Evolutionary conservation across 2,797 vertebrate species (phyloP), one percentile per base, ranked within the genome.

Genomic region (Centroberyx gerrardi): DNA sequence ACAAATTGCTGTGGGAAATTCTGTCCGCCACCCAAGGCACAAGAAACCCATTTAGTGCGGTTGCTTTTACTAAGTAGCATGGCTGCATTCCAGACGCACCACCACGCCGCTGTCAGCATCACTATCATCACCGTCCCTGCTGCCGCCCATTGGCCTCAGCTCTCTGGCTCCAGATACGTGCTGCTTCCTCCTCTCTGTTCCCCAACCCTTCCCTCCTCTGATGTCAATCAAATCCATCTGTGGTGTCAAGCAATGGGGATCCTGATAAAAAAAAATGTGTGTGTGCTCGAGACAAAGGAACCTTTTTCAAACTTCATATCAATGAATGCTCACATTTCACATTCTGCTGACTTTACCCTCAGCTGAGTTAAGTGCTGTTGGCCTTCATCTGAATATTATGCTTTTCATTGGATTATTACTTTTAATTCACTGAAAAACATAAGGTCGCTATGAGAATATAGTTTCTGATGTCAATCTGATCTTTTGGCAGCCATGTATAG

Each of bases 11-110:
- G 15, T 29, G 33, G 71, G 74, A 74, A 15, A 33, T 29, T 15
- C n/a, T 51, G 44, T 60, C 68, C 59, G 55, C 73, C 63, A 27
- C 48, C 65, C 31, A 2, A 44, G 27, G 67, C 67, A 28, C 76
- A 28, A 48, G 72, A 66, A 62, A 62, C 38, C 69, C 49, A 44
- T 82, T 72, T 59, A 58, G 62, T 64, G 33, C 2, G n/a, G 67
- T 33, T 31, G 71, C 56, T 59, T 55, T 75, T 59, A 70, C 82
- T 77, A 77, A 81, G 72, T n/a, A 22, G 13, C n/a, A 38, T 77
- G 73, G 77, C 63, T 70, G 53, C 63, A 33, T 59, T 62, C 78
- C 75, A 74, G 55, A 4, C 76, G 22, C 62, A 40, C 46, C 36
- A 13, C 62, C 56, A 68, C 70, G 72, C 74, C 68, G 62, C 80